Percentiles rank a stretch among this genome's conserved stretches.
phyloP scores from a whole-genome alignment of 2,888 invertebrate genomes.

The Drosophila emarginata region DNA sequence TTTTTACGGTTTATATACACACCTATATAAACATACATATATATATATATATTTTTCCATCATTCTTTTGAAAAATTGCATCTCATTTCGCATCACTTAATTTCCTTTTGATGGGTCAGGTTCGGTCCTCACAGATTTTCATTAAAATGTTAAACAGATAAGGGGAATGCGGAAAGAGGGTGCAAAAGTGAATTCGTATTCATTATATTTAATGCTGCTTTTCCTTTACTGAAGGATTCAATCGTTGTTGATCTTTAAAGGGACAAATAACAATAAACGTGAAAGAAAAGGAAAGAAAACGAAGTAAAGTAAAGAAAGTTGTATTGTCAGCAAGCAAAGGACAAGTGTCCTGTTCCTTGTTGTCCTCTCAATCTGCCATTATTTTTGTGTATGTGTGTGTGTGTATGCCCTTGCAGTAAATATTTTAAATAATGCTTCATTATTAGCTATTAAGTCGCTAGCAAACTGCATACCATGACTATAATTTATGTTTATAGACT shows the following conservation, averaged over 20 bases:
- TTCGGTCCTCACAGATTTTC: conserved; percentile 19
- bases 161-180: conserved; percentile 8
- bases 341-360: not conserved
- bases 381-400: not conserved
- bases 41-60: not conserved
- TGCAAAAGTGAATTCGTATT: conserved; percentile 12
- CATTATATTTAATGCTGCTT: conserved; percentile 21
- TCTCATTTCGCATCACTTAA: conserved; percentile 7
- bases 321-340: conserved; percentile 31
- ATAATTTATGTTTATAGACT: conserved; percentile 31
- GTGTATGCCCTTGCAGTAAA: conserved; percentile 14
- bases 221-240: conserved; percentile 18
- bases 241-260: conserved; percentile 23
- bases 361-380: conserved; percentile 1
- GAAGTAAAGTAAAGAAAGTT: conserved; percentile 19
- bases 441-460: conserved; percentile 60
- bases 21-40: not conserved
- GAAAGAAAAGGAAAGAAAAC: not conserved
- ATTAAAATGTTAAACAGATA: conserved; percentile 34
- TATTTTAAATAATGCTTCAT: conserved; percentile 58
- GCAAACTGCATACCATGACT: conserved; percentile 48
- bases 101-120: not conserved
- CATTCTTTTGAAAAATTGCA: conserved; percentile 16
- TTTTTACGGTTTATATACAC: conserved; percentile 23
- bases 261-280: not conserved